These are phyloP conservation scores for Girardia tigrina DNA, from an alignment of 2,888 invertebrate species.

Conservation along the genomic window DNA sequence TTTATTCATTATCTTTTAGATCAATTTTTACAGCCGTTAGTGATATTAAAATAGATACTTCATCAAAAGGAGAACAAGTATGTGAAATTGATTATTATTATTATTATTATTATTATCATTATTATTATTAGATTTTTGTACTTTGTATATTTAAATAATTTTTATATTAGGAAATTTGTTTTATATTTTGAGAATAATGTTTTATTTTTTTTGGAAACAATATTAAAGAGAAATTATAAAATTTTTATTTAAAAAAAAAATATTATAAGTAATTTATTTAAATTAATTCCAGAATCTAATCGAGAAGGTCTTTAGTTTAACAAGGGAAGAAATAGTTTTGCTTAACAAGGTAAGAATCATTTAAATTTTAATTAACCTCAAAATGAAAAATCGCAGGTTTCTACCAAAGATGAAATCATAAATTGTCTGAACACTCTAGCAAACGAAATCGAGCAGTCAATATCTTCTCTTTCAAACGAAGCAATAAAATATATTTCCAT, in stretches of 20 bases:
- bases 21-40: background rate
- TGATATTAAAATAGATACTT: background rate
- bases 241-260: too few species aligned
- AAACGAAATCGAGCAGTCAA: background rate
- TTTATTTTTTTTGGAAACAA: too few species aligned
- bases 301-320: background rate
- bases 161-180: too few species aligned
- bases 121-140: background rate
- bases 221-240: too few species aligned
- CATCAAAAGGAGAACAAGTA: background rate
- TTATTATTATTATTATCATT: background rate
- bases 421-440: background rate
- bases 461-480: background rate
- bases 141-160: too few species aligned
- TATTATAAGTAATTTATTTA: too few species aligned
- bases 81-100: background rate
- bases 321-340: conserved; percentile 3
- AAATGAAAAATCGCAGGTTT: background rate
- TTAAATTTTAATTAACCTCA: background rate
- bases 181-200: too few species aligned
- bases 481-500: background rate
- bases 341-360: background rate
- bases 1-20: background rate
- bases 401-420: background rate
- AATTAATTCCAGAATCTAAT: background rate